These are phyloP conservation scores for Psephotus haematonotus DNA, from an alignment of 2,113 vertebrate genomes.

Conservation along the genomic window DNA sequence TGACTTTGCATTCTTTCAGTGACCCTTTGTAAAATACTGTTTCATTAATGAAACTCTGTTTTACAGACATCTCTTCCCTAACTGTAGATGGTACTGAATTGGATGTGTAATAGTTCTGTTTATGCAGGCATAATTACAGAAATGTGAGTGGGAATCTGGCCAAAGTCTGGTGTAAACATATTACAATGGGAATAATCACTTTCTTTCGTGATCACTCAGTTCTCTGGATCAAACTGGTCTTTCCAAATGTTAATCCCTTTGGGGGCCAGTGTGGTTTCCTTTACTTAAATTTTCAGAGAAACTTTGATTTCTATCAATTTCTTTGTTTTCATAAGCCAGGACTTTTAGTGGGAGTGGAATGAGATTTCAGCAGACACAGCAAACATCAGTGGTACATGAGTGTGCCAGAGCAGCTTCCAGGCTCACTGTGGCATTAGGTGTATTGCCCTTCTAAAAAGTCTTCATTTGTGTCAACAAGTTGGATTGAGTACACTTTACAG, in stretches of 20 bases:
- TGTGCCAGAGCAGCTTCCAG: neutral
- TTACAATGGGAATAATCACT: constrained; percentile 19
- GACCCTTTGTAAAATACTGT: constrained; percentile 42
- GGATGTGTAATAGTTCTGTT: constrained; percentile 3
- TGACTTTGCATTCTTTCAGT: constrained; percentile 39
- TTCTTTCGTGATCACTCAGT: neutral
- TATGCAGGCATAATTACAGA: constrained; percentile 46
- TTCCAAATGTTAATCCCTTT: neutral
- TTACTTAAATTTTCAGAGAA: constrained; percentile 8
- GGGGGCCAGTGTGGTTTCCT: constrained; percentile 1
- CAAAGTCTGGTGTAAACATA: constrained; percentile 47
- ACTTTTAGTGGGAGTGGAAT: neutral
- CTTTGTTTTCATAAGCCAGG: neutral
- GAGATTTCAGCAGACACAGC: neutral
- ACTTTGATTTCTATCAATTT: neutral
- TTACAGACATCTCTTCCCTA: neutral
- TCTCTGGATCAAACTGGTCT: constrained; percentile 17
- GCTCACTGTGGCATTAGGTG: neutral
- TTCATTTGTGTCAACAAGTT: neutral
- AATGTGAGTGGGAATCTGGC: neutral
- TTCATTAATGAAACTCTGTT: constrained; percentile 22
- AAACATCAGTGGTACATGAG: neutral
- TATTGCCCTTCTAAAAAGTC: neutral
- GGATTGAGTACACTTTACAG: neutral
- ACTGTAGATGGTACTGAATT: constrained; percentile 6